Base-by-base conservation (phyloP, 2,797 vertebrate species). In the Cirrhinus mrigala region DNA sequence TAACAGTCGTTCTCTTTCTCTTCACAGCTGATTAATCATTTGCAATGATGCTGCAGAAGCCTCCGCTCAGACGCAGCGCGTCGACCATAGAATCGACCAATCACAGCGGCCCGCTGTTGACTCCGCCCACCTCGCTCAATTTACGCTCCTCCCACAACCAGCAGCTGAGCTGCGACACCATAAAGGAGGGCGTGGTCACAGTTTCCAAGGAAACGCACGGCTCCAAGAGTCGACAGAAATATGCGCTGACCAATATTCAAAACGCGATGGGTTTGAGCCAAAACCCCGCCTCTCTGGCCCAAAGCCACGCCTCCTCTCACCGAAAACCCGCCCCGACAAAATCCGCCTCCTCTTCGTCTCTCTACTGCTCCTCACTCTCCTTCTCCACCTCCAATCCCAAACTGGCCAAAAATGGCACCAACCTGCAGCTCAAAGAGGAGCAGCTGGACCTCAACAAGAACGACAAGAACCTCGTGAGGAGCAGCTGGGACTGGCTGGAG, bases 331-430 rank as follows among this genome's bases (percentile, higher is more conserved):
- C 96, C 93, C 69, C 95, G 85, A 11, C 96, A 89, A 96, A 96
- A 89, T 96, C 95, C 18, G 95, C 95, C 46, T 96, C 95, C 4
- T 93, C 97, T 92, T 91, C 95, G 85, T 88, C 95, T 92, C 95
- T 97, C 88, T 90, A 95, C 89, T 97, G 96, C 27, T 94, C 97
- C 71, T 97, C 97, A 0, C 84, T 92, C 7, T 94, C 90, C 0
- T 76, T 92, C 18, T 94, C 94, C 4, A 93, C 96, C 7, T 94
- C 97, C 88, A 99, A 99, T 88, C 96, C 97, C 14, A 99, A 99
- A 92, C 94, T 99, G 88, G 98, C 97, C 56, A 99, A 99, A 92
- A 99, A 99, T 37, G 98, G 98, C 4, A 97, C 98, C 92, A 99
- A 99, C 94, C 96, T 99, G 93, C 97, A 99, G 86, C 95, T 97